phyloP scores from a whole-genome alignment of 2,888 invertebrate genomes.

The Nymphalis c-album region DNA sequence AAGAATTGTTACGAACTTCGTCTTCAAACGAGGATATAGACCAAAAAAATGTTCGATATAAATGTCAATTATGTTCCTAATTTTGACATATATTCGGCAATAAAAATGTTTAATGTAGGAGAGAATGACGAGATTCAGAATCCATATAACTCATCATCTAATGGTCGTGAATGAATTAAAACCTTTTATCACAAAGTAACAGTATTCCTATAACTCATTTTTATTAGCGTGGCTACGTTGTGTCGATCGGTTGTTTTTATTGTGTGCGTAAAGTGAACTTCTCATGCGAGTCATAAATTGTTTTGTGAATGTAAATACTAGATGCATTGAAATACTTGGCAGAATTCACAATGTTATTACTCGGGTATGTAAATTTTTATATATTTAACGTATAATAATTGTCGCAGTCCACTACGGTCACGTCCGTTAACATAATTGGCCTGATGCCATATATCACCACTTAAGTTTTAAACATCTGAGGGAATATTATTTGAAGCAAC shows the following conservation, averaged over 20 bases:
- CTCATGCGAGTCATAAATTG: constrained; percentile 49
- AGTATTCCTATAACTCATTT: constrained; percentile 78
- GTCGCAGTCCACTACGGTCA: constrained; percentile 58
- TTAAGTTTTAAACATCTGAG: constrained; percentile 52
- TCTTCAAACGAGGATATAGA: constrained; percentile 46
- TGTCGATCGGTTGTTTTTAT: constrained; percentile 66
- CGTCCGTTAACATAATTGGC: constrained; percentile 67
- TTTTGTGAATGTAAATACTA: constrained; percentile 48
- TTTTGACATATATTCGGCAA: constrained; percentile 73
- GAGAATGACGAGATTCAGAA: constrained; percentile 74
- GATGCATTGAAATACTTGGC: constrained; percentile 53
- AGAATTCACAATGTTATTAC: constrained; percentile 56
- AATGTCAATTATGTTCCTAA: constrained; percentile 69
- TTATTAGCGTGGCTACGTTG: constrained; percentile 76
- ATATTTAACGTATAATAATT: constrained; percentile 73
- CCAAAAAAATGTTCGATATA: constrained; percentile 61
- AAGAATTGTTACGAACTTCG: constrained; percentile 58
- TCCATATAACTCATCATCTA: constrained; percentile 79
- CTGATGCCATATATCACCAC: constrained; percentile 60
- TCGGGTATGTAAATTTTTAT: constrained; percentile 64
- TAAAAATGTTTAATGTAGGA: constrained; percentile 78
- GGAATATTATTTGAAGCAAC: constrained; percentile 47
- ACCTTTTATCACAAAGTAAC: constrained; percentile 79
- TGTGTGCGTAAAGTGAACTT: constrained; percentile 54
- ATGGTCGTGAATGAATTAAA: constrained; percentile 80